These are phyloP conservation scores for Phaethornis superciliosus DNA, from an alignment of 2,113 vertebrate species.

Conservation along the genomic window DNA sequence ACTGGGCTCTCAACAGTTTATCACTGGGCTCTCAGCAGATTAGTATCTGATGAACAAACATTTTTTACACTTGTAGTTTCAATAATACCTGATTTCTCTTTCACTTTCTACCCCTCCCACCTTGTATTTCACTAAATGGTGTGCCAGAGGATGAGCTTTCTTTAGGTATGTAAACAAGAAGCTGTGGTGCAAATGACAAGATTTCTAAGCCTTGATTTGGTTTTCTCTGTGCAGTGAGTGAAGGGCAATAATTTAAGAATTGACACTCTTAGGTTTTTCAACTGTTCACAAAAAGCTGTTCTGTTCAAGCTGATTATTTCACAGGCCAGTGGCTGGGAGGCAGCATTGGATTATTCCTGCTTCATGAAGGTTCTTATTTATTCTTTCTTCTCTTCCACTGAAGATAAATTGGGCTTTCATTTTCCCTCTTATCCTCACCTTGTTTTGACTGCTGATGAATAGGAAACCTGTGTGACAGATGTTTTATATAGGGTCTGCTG, in stretches of 20 bases:
- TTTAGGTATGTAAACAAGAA: constrained; percentile 26
- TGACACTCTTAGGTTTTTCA: neutral
- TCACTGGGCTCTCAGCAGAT: neutral
- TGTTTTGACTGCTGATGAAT: neutral
- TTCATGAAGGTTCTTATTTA: neutral
- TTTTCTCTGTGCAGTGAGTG: neutral
- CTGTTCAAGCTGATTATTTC: neutral
- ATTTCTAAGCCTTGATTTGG: neutral
- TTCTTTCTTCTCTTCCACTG: neutral
- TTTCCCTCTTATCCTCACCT: neutral
- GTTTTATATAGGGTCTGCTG: neutral
- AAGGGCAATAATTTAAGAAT: neutral
- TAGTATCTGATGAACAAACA: constrained; percentile 54
- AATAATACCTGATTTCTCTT: neutral
- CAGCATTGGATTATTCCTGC: neutral
- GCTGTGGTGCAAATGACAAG: neutral
- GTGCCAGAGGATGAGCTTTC: constrained; percentile 14
- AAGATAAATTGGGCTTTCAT: neutral
- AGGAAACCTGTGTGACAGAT: neutral
- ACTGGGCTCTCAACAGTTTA: constrained; percentile 17
- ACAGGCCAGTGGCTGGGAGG: neutral
- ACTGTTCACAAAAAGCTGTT: neutral
- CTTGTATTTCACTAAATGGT: neutral
- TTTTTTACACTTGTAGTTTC: constrained; percentile 38
- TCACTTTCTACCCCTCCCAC: constrained; percentile 13